phyloP scores from a whole-genome alignment of 2,888 invertebrate genomes.

The Oligia fasciuncula region DNA sequence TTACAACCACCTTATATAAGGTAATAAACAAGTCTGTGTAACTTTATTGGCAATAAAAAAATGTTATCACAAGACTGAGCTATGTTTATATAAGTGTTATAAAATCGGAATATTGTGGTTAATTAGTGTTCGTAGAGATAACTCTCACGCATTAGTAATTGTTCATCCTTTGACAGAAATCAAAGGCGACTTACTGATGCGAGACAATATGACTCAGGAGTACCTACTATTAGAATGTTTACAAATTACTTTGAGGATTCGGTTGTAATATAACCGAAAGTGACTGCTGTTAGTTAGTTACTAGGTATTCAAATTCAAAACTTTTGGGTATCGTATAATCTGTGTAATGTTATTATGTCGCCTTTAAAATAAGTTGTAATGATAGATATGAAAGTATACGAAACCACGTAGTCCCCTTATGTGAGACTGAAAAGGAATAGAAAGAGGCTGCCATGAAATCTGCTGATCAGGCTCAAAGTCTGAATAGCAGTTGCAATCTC shows the following conservation, averaged over 20 bases:
- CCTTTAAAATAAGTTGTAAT: not conserved
- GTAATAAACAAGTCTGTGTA: conserved; percentile 22
- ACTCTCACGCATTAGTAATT: too few species aligned
- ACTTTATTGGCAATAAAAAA: conserved; percentile 45
- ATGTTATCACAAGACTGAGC: conserved; percentile 29
- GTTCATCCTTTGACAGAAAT: not conserved
- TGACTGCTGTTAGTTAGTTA: too few species aligned
- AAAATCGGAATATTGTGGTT: conserved; percentile 1
- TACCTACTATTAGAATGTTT: not conserved
- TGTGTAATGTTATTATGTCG: not conserved
- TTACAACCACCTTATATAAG: not conserved
- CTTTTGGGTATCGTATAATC: not conserved
- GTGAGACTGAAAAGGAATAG: too few species aligned
- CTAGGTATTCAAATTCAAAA: not conserved
- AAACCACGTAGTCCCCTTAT: too few species aligned
- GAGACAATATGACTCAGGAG: not conserved
- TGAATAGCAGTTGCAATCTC: too few species aligned
- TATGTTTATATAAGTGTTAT: conserved; percentile 34
- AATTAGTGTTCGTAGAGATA: not conserved
- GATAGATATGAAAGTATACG: too few species aligned
- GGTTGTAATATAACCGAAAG: not conserved
- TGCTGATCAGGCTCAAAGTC: too few species aligned
- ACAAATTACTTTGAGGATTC: not conserved
- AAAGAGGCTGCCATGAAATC: too few species aligned
- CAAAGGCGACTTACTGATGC: not conserved